Conservation (phyloP, 2,797 vertebrate species). For the Chelon labrosus region DNA sequence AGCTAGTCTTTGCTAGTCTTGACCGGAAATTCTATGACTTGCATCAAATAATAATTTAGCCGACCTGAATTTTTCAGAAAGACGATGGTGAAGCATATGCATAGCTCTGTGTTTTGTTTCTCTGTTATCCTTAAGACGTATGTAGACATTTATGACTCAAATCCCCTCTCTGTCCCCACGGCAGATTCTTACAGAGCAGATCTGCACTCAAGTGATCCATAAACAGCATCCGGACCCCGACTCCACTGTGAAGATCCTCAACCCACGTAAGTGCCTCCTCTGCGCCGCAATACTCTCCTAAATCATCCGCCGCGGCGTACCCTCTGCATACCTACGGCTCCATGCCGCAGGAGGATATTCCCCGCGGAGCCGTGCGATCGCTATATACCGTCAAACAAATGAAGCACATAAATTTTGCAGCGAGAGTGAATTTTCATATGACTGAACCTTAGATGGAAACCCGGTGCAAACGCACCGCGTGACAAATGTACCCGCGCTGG, state of each 20-base stretch:
- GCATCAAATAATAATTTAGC: constrained; percentile 27
- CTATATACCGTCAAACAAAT: constrained; percentile 72
- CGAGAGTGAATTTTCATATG: constrained; percentile 52
- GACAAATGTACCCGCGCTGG: constrained; percentile 43
- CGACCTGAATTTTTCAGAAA: constrained; percentile 29
- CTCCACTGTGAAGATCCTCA: constrained; percentile 97
- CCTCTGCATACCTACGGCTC: constrained; percentile 70
- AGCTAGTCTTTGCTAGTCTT: neutral
- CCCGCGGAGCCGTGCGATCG: constrained; percentile 54
- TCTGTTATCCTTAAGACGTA: constrained; percentile 48
- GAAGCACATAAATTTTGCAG: constrained; percentile 71
- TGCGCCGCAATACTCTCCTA: constrained; percentile 57
- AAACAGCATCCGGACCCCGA: constrained; percentile 98
- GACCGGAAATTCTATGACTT: constrained; percentile 15
- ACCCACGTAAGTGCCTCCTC: constrained; percentile 92
- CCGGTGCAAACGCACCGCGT: constrained; percentile 41
- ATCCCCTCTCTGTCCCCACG: constrained; percentile 49
- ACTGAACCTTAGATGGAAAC: constrained; percentile 49
- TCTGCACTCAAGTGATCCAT: constrained; percentile 98
- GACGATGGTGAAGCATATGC: constrained; percentile 31
- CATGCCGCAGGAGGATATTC: constrained; percentile 55
- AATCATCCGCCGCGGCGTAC: constrained; percentile 65
- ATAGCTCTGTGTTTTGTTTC: constrained; percentile 45
- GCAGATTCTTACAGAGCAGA: constrained; percentile 97
- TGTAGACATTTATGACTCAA: constrained; percentile 65